Evolutionary conservation across 1,140 invertebrate species (phyloP).

Genomic region (Paraescarpia echinospica): DNA sequence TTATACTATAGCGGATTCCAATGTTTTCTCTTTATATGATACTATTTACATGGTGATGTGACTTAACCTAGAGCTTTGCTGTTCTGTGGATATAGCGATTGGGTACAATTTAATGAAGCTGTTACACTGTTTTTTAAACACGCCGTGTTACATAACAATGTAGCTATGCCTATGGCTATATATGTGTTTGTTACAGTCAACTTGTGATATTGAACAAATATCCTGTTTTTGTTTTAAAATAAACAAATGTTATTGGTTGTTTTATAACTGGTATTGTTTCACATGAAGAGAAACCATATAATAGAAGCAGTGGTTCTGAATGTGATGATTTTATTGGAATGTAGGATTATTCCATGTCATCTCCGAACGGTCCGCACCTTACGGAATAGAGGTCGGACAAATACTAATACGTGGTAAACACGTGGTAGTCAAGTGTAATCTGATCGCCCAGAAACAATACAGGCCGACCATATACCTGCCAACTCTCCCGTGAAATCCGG

Average conservation of each 20-base stretch:
- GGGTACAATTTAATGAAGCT: background rate
- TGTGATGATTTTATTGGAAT: too few species aligned
- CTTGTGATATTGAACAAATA: background rate
- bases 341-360: too few species aligned
- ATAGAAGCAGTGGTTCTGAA: too few species aligned
- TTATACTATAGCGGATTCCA: background rate
- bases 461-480: too few species aligned
- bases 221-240: background rate
- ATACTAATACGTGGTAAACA: too few species aligned
- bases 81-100: background rate
- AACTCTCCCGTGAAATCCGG: too few species aligned
- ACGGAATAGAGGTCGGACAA: too few species aligned
- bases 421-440: too few species aligned
- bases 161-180: background rate
- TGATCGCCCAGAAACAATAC: too few species aligned
- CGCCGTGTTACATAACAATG: background rate
- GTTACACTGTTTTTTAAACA: background rate
- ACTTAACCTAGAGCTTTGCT: background rate
- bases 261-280: too few species aligned
- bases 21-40: background rate
- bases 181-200: background rate
- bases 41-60: background rate
- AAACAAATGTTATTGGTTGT: background rate
- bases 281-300: too few species aligned
- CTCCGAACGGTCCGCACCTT: too few species aligned